These are phyloP conservation scores for Dryadula phaetusa DNA, from an alignment of 2,888 invertebrate genomes.

Conservation along the genomic window DNA sequence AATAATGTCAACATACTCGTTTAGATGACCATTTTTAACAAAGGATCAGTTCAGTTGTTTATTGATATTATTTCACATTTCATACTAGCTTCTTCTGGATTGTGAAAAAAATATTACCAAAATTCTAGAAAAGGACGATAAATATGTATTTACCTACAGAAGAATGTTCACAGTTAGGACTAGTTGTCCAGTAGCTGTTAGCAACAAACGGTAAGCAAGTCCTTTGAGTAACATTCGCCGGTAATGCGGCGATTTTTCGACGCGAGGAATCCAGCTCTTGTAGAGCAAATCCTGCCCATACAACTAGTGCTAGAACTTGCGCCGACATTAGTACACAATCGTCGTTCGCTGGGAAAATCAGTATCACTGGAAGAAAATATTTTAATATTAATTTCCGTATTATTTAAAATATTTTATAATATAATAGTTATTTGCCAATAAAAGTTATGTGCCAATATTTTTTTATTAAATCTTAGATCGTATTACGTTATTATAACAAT, in stretches of 20 bases:
- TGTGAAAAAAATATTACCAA: too few species aligned
- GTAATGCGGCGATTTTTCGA: slow-evolving; percentile 68
- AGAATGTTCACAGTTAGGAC: slow-evolving; percentile 73
- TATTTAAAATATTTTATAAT: neutral
- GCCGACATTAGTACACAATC: slow-evolving; percentile 64
- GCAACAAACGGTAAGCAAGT: slow-evolving; percentile 64
- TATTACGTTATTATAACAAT: too few species aligned
- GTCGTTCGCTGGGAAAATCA: slow-evolving; percentile 76
- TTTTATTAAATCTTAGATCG: too few species aligned
- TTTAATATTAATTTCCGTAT: neutral
- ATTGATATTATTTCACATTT: too few species aligned
- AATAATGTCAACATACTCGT: too few species aligned
- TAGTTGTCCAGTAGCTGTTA: slow-evolving; percentile 72
- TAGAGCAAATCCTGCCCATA: slow-evolving; percentile 73
- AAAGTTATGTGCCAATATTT: too few species aligned
- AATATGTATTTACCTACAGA: slow-evolving; percentile 64
- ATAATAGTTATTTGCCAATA: too few species aligned
- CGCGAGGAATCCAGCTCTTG: slow-evolving; percentile 67
- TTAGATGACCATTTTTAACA: too few species aligned
- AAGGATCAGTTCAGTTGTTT: too few species aligned
- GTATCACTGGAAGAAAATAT: slow-evolving; percentile 64
- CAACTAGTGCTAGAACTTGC: slow-evolving; percentile 66
- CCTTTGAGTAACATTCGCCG: slow-evolving; percentile 60
- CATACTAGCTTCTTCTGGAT: too few species aligned
- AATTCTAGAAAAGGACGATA: too few species aligned